phyloP scores from a whole-genome alignment of 2,888 invertebrate genomes.

The Conistra vaccinii region DNA sequence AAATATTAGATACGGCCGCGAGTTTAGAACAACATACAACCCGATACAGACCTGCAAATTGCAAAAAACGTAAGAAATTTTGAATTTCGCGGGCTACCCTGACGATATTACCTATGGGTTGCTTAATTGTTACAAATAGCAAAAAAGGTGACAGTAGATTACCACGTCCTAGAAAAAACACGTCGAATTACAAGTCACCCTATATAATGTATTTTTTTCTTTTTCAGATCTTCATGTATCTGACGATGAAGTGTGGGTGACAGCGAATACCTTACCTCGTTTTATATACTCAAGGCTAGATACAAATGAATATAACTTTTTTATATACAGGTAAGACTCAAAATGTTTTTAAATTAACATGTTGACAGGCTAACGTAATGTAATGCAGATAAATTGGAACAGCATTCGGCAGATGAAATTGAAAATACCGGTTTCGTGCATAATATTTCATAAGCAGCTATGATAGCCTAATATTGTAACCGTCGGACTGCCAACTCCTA shows the following conservation, averaged over 20 bases:
- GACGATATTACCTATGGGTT: too few species aligned
- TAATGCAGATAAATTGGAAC: neutral
- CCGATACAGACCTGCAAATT: too few species aligned
- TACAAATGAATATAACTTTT: slow-evolving; percentile 91
- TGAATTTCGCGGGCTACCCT: too few species aligned
- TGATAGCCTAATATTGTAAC: too few species aligned
- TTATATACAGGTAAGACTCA: slow-evolving; percentile 86
- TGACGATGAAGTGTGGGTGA: slow-evolving; percentile 92
- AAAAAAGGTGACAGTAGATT: too few species aligned
- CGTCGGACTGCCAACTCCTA: too few species aligned
- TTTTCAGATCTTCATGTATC: slow-evolving; percentile 89
- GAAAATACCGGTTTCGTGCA: too few species aligned
- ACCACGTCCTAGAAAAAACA: neutral
- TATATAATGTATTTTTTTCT: slow-evolving; percentile 4
- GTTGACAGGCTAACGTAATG: neutral
- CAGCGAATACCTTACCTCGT: slow-evolving; percentile 92
- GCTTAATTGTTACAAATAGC: too few species aligned
- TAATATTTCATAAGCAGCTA: too few species aligned
- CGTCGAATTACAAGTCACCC: neutral
- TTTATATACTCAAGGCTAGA: slow-evolving; percentile 92
- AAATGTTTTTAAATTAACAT: neutral
- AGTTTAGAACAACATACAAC: too few species aligned
- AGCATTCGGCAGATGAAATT: neutral
- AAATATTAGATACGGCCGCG: too few species aligned
- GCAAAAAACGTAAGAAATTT: too few species aligned